Evolutionary conservation across 2,888 invertebrate genomes (phyloP).

Genomic region (Chrysodeixis includens): DNA sequence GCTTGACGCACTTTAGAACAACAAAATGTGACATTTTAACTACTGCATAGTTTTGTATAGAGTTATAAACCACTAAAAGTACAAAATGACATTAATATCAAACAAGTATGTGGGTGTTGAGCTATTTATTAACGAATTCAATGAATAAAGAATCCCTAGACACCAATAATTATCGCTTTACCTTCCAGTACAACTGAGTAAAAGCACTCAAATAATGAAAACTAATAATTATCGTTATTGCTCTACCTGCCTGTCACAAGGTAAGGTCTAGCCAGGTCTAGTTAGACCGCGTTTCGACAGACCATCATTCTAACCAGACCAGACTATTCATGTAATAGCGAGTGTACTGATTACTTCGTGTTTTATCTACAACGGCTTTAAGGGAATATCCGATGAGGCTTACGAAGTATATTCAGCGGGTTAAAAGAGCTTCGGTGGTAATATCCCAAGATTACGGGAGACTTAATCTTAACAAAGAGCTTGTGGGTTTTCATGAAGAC

Average conservation of each 20-base stretch:
- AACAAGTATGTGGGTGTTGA: too few species aligned
- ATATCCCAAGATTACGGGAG: constrained; percentile 44
- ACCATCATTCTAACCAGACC: background rate
- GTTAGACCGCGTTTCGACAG: background rate
- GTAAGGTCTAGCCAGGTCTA: background rate
- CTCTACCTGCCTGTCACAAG: background rate
- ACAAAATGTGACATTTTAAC: too few species aligned
- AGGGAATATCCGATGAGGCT: constrained; percentile 48
- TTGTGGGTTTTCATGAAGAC: constrained; percentile 36
- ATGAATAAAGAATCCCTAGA: too few species aligned
- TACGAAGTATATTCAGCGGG: constrained; percentile 19
- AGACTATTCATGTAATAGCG: background rate
- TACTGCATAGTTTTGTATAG: too few species aligned
- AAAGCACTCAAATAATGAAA: too few species aligned
- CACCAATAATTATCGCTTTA: too few species aligned
- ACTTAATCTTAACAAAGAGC: constrained; percentile 45
- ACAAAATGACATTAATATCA: too few species aligned
- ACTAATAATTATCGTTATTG: too few species aligned
- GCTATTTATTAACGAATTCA: too few species aligned
- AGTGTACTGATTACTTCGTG: constrained; percentile 33
- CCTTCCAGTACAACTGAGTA: too few species aligned
- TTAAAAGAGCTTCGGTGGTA: constrained; percentile 43
- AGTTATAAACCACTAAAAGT: too few species aligned
- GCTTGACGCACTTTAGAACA: too few species aligned
- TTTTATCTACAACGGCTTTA: constrained; percentile 36